Conservation (phyloP, 1,140 invertebrate species). For the Trichoplusia ni region DNA sequence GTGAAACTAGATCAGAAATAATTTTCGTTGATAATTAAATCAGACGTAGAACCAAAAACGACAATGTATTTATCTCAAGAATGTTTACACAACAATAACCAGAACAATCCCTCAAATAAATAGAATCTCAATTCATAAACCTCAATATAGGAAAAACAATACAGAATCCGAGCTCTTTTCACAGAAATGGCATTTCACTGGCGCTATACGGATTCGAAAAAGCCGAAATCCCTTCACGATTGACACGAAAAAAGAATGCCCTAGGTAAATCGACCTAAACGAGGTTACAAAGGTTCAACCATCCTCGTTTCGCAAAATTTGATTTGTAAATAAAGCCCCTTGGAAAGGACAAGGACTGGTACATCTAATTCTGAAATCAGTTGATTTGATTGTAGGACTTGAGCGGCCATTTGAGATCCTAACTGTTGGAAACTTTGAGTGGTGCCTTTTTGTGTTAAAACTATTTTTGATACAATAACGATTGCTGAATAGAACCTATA, state of each 20-base stretch:
- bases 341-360: not conserved
- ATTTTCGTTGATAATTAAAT: too few species aligned
- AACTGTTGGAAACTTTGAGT: not conserved
- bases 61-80: too few species aligned
- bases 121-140: conserved; percentile 1
- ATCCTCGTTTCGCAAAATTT: conserved; percentile 29
- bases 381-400: conserved; percentile 15
- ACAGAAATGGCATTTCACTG: conserved; percentile 11
- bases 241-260: not conserved
- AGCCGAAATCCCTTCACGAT: not conserved
- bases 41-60: too few species aligned
- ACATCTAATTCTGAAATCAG: conserved; percentile 15
- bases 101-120: too few species aligned
- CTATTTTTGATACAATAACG: not conserved
- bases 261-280: conserved; percentile 29
- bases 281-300: conserved; percentile 19
- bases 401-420: not conserved
- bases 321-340: conserved; percentile 34
- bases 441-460: not conserved
- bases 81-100: too few species aligned
- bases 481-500: too few species aligned
- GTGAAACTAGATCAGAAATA: too few species aligned
- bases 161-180: not conserved
- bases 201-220: not conserved
- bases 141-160: not conserved